phyloP scores from a whole-genome alignment of 2,113 vertebrate species.

The Ochotona curzoniae region DNA sequence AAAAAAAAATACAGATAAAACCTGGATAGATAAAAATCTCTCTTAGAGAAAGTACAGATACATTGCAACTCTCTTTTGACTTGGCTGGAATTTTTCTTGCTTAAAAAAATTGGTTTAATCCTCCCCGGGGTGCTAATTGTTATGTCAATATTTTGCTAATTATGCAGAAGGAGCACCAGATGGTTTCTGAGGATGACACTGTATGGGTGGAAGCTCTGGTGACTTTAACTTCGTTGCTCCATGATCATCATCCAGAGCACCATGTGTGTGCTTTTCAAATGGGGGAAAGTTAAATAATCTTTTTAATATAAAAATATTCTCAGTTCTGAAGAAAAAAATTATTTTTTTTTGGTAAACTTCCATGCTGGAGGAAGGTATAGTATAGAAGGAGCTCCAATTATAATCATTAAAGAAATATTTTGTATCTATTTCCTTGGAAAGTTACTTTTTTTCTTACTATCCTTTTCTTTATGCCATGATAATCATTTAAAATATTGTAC shows the following conservation, averaged over 20 bases:
- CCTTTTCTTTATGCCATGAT: not conserved
- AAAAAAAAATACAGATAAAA: not conserved
- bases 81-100: conserved; percentile 71
- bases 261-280: conserved; percentile 57
- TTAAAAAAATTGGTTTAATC: conserved; percentile 78
- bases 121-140: conserved; percentile 73
- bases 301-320: conserved; percentile 28
- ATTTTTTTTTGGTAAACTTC: not conserved
- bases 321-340: not conserved
- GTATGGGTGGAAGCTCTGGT: conserved; percentile 78
- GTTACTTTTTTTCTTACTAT: not conserved
- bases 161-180: conserved; percentile 84
- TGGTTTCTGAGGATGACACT: conserved; percentile 82
- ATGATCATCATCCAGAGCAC: conserved; percentile 69
- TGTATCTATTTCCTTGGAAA: conserved; percentile 21
- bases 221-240: conserved; percentile 78
- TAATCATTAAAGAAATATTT: conserved; percentile 14
- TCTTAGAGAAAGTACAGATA: conserved; percentile 63
- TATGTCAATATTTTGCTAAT: conserved; percentile 87
- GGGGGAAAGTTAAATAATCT: conserved; percentile 63
- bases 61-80: conserved; percentile 73
- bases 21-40: conserved; percentile 46
- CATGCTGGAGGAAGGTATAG: not conserved
- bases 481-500: conserved; percentile 39
- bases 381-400: conserved; percentile 30